Percentiles rank a stretch among this genome's conserved stretches.
phyloP scores from a whole-genome alignment of 2,113 vertebrate genomes.

The Megaceryle maxima region DNA sequence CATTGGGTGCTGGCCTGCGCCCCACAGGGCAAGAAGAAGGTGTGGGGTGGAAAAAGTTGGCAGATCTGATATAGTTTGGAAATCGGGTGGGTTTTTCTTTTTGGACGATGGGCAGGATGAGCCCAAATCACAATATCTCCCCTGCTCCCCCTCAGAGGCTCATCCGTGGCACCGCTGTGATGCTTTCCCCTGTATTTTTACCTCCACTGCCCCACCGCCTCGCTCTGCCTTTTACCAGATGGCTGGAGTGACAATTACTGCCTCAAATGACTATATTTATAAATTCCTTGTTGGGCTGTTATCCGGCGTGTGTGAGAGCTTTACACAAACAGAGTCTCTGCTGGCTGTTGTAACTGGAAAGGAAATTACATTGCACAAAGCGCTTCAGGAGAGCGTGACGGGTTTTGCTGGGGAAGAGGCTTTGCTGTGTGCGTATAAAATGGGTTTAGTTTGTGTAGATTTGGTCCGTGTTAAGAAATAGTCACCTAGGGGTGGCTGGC shows the following conservation, averaged over 20 bases:
- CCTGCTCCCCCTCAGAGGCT: not conserved
- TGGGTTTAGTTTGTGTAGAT: not conserved
- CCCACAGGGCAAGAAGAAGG: accelerated
- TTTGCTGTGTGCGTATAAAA: not conserved
- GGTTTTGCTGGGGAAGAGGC: not conserved
- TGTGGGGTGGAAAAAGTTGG: accelerated
- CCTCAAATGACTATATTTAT: not conserved
- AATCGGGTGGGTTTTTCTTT: accelerated
- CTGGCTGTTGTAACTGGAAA: not conserved
- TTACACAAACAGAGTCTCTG: not conserved
- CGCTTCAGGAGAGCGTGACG: not conserved
- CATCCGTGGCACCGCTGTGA: accelerated
- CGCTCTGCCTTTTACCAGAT: not conserved
- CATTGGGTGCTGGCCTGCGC: accelerated
- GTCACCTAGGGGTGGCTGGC: not conserved
- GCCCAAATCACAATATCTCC: not conserved
- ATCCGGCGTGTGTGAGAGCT: not conserved
- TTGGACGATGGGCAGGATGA: not conserved
- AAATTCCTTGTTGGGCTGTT: not conserved
- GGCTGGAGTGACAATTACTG: not conserved
- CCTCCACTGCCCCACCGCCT: not conserved
- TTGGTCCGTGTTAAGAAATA: not conserved
- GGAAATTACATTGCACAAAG: not conserved
- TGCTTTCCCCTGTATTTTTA: accelerated
- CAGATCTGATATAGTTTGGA: accelerated